phyloP scores from a whole-genome alignment of 2,797 vertebrate species.

The Orestias chungarensis region DNA sequence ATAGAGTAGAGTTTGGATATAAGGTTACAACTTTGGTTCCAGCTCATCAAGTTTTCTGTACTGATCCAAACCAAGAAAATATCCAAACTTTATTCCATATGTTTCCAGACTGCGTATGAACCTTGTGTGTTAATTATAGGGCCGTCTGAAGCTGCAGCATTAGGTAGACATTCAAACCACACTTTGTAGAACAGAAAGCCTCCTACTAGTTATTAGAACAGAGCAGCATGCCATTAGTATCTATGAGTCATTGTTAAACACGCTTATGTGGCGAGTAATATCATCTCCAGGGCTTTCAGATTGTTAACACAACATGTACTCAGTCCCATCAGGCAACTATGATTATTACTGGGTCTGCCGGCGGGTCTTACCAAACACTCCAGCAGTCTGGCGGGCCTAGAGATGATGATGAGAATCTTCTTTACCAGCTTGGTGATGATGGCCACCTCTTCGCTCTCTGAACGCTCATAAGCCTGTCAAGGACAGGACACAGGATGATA shows the following conservation, averaged over 20 bases:
- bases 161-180: slow-evolving; percentile 1
- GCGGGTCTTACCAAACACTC: slow-evolving; percentile 88
- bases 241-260: slow-evolving; percentile 19
- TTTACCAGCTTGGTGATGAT: slow-evolving; percentile 89
- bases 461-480: slow-evolving; percentile 89
- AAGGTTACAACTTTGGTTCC: too few relatives aligned
- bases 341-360: slow-evolving; percentile 7
- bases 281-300: slow-evolving; percentile 6
- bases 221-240: slow-evolving; percentile 23
- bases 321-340: background rate
- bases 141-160: background rate
- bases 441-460: slow-evolving; percentile 89
- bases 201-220: slow-evolving; percentile 8
- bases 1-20: too few relatives aligned
- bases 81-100: background rate
- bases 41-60: too few relatives aligned
- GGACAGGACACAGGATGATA: slow-evolving; percentile 22
- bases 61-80: background rate
- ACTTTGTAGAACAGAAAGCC: background rate
- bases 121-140: background rate
- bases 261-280: slow-evolving; percentile 2
- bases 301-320: slow-evolving; percentile 5
- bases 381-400: slow-evolving; percentile 89
- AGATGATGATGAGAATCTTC: slow-evolving; percentile 91
- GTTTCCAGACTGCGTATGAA: background rate